These are phyloP conservation scores for Meta bourneti DNA, from an alignment of 2,888 invertebrate species.

Conservation along the genomic window DNA sequence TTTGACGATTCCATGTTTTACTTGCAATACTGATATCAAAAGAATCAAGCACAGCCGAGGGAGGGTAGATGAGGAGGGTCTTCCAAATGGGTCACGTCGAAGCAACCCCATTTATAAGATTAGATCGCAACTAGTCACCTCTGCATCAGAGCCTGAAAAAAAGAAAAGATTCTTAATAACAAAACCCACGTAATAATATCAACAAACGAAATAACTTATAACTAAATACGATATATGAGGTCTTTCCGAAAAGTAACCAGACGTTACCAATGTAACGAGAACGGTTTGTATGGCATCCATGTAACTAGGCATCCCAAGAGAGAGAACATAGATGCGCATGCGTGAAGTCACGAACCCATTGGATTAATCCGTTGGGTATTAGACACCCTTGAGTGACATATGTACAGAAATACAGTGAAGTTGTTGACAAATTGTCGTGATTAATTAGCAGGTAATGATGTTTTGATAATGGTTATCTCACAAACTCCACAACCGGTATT, in stretches of 20 bases:
- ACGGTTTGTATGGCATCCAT: no score
- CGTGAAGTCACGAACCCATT: no score
- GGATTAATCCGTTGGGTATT: no score
- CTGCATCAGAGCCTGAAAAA: slow-evolving; percentile 64
- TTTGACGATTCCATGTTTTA: background rate
- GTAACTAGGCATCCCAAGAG: no score
- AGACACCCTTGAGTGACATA: no score
- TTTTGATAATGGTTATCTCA: no score
- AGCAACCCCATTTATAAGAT: slow-evolving; percentile 64
- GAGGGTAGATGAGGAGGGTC: slow-evolving; percentile 11
- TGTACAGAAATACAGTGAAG: no score
- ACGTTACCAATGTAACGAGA: background rate
- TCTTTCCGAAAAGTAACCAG: background rate
- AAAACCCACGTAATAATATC: background rate
- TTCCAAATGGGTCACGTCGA: slow-evolving; percentile 32
- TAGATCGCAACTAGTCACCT: slow-evolving; percentile 50
- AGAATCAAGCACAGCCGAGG: slow-evolving; percentile 27
- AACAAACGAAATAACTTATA: background rate
- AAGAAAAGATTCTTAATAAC: background rate
- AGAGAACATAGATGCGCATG: no score
- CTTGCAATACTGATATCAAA: slow-evolving; percentile 28
- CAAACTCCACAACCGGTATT: no score
- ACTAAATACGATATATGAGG: background rate
- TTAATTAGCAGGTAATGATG: no score
- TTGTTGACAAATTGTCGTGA: no score